phyloP scores from a whole-genome alignment of 2,113 vertebrate genomes.

The Tetrax tetrax region DNA sequence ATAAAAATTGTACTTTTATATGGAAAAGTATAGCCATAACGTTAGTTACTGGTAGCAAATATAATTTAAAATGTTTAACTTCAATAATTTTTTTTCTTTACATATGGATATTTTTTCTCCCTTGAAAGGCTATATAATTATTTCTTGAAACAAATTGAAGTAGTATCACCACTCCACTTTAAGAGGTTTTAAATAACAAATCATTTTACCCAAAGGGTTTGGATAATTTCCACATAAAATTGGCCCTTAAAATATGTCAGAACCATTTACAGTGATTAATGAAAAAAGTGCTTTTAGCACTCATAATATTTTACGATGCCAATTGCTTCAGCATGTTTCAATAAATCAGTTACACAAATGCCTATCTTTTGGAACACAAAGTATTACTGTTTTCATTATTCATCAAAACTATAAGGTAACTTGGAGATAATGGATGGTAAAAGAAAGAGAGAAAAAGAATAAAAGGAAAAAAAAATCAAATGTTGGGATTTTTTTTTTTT shows the following conservation, averaged over 20 bases:
- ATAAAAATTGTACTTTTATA: background rate
- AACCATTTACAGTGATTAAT: slow-evolving; percentile 51
- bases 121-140: background rate
- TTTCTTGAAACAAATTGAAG: background rate
- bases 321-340: slow-evolving; percentile 42
- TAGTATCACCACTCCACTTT: background rate
- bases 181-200: slow-evolving; percentile 59
- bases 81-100: background rate
- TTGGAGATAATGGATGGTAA: background rate
- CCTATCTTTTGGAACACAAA: background rate
- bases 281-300: slow-evolving; percentile 25
- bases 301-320: slow-evolving; percentile 29
- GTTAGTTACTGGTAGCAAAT: background rate
- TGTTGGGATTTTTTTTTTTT: background rate
- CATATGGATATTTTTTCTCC: background rate
- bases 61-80: background rate
- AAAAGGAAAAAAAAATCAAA: background rate
- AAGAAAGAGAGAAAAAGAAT: background rate
- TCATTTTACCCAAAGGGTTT: slow-evolving; percentile 48
- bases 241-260: slow-evolving; percentile 57
- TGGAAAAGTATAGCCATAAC: background rate
- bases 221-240: slow-evolving; percentile 50
- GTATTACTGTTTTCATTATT: background rate
- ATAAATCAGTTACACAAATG: slow-evolving; percentile 18
- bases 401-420: background rate